Percentiles rank a stretch among this genome's conserved stretches.
phyloP scores from a whole-genome alignment of 37 sponge, comb jelly and placozoan genomes.

The Aplysina aerophoba region DNA sequence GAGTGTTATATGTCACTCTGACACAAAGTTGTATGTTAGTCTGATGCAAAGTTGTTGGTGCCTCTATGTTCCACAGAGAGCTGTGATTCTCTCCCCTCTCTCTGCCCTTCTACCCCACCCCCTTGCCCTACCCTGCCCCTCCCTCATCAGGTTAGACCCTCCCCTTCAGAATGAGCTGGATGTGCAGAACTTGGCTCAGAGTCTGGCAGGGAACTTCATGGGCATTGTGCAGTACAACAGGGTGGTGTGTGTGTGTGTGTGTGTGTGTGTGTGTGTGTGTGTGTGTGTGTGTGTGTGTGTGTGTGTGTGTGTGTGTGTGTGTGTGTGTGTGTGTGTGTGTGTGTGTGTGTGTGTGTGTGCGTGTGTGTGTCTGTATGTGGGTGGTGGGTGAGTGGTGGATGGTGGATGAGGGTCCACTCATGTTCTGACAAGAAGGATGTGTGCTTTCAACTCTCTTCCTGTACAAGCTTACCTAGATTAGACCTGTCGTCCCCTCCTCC shows the following conservation, averaged over 20 bases:
- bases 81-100: background rate
- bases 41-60: no score
- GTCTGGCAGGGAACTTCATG: slow-evolving; percentile 71
- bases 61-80: background rate
- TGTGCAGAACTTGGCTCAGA: slow-evolving; percentile 39
- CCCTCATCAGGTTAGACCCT: background rate
- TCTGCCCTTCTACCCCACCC: background rate
- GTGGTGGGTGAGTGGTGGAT: no score
- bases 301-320: slow-evolving; percentile 24
- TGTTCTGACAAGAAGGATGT: no score
- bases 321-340: slow-evolving; percentile 24
- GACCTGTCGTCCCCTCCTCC: no score
- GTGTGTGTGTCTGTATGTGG: no score
- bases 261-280: background rate
- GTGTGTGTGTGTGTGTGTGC: slow-evolving; percentile 9
- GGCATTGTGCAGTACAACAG: slow-evolving; percentile 91
- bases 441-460: no score
- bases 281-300: slow-evolving; percentile 24
- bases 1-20: no score
- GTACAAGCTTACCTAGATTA: no score
- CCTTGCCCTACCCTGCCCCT: no score
- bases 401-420: no score
- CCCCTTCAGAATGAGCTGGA: slow-evolving; percentile 57
- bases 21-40: no score
- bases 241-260: slow-evolving; percentile 41